Evolutionary conservation across 2,113 vertebrate species (phyloP).

Genomic region (Corapipo altera): DNA sequence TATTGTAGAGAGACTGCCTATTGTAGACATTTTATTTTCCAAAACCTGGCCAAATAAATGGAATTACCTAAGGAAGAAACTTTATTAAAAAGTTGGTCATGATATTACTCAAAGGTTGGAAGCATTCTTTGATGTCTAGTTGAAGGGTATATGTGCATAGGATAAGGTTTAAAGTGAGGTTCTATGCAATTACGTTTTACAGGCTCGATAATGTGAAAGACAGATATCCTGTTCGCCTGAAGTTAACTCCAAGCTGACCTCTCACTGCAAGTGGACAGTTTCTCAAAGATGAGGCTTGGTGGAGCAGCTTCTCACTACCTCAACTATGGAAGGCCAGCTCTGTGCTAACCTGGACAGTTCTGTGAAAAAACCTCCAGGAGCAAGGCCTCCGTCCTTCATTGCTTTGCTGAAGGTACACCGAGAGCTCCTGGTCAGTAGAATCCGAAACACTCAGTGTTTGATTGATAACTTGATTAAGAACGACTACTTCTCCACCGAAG

Average conservation of each 20-base stretch:
- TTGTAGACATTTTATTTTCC: background rate
- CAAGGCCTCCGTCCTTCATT: slow-evolving; percentile 19
- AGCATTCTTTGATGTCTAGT: background rate
- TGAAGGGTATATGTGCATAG: background rate
- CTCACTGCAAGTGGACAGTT: background rate
- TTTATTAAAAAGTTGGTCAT: background rate
- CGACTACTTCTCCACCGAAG: slow-evolving; percentile 87
- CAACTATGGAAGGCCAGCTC: slow-evolving; percentile 58
- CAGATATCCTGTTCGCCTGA: background rate
- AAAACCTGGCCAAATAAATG: background rate
- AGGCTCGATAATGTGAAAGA: background rate
- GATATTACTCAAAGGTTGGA: background rate
- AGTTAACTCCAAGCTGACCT: background rate
- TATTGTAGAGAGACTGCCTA: background rate
- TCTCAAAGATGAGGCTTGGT: slow-evolving; percentile 52
- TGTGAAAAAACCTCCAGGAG: background rate
- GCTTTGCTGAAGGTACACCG: slow-evolving; percentile 78
- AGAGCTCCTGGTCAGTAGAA: slow-evolving; percentile 83
- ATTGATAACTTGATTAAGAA: slow-evolving; percentile 86
- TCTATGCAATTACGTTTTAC: background rate
- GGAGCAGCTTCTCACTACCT: background rate
- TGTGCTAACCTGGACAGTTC: background rate
- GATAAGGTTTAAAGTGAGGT: background rate
- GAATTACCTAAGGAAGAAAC: background rate
- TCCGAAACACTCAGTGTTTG: slow-evolving; percentile 86